Conservation (phyloP, 2,888 invertebrate species). For the Cryptus armator region DNA sequence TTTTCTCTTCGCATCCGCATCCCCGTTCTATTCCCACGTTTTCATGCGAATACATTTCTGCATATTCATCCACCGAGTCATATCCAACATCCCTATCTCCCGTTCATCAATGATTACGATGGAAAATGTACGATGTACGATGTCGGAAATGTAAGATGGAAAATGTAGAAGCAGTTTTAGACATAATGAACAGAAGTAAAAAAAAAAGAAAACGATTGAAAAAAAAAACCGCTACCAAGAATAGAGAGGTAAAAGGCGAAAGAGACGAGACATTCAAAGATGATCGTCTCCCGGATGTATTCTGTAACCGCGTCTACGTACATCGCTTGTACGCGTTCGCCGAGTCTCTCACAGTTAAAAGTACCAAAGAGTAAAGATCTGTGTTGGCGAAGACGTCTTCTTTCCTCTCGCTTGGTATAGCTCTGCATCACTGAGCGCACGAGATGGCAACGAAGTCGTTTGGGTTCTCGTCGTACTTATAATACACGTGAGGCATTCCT, state of each 20-base stretch:
- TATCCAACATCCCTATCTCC: conserved; percentile 21
- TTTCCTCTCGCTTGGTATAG: not conserved
- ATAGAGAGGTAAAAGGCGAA: conserved; percentile 28
- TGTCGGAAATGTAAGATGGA: not conserved
- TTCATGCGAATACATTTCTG: conserved; percentile 58
- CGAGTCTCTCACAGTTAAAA: not conserved
- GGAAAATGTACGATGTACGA: conserved; percentile 1
- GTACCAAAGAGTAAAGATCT: not conserved
- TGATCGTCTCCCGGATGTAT: conserved; percentile 54
- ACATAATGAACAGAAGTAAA: conserved; percentile 26
- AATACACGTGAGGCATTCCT: conserved; percentile 52
- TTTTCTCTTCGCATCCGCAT: conserved; percentile 70
- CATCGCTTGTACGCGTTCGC: not conserved
- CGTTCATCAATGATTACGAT: conserved; percentile 21
- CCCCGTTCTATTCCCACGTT: conserved; percentile 62
- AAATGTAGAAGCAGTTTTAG: not conserved
- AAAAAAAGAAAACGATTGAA: conserved; percentile 26
- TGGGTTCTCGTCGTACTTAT: not conserved
- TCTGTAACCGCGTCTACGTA: not conserved
- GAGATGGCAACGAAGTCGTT: conserved; percentile 34
- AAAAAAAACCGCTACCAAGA: conserved; percentile 14
- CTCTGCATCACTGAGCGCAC: conserved; percentile 8
- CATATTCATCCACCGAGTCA: conserved; percentile 51
- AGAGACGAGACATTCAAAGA: conserved; percentile 32
- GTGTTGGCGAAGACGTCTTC: not conserved